Conservation (phyloP, 1,140 invertebrate genomes). For the Brachionus calyciflorus region DNA sequence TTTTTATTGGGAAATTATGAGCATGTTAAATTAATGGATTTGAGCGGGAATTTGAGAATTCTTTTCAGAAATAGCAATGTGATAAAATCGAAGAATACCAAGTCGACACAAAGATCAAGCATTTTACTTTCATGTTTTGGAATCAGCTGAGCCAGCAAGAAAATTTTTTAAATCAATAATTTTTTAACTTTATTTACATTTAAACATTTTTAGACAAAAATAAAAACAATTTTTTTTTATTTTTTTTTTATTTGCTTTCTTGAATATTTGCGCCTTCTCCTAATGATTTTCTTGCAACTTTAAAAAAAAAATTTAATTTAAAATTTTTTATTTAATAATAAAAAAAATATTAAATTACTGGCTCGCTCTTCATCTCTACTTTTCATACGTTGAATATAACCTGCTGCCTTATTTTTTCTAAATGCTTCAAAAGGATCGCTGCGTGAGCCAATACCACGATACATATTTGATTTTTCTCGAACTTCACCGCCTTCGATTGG, state of each 20-base stretch:
- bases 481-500: constrained; percentile 87
- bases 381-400: constrained; percentile 24
- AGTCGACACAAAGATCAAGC: not conserved
- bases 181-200: constrained; percentile 12
- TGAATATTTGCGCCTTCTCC: not conserved
- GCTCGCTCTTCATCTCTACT: constrained; percentile 1
- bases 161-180: constrained; percentile 7
- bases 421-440: constrained; percentile 95
- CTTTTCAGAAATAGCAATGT: not conserved
- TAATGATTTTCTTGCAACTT: constrained; percentile 15
- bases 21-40: constrained; percentile 1
- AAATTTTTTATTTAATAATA: not conserved
- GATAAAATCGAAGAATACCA: not conserved
- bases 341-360: not conserved
- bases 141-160: not conserved
- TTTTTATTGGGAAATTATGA: not conserved
- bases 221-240: constrained; percentile 18
- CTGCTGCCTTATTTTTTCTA: constrained; percentile 86
- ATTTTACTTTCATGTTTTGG: not conserved
- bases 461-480: constrained; percentile 82
- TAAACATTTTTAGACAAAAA: constrained; percentile 14
- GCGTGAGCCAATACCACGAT: constrained; percentile 82
- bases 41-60: constrained; percentile 21
- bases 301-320: not conserved
- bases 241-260: constrained; percentile 27